Base-by-base conservation (phyloP, 2,888 invertebrate species). In the Spialia ferax region DNA sequence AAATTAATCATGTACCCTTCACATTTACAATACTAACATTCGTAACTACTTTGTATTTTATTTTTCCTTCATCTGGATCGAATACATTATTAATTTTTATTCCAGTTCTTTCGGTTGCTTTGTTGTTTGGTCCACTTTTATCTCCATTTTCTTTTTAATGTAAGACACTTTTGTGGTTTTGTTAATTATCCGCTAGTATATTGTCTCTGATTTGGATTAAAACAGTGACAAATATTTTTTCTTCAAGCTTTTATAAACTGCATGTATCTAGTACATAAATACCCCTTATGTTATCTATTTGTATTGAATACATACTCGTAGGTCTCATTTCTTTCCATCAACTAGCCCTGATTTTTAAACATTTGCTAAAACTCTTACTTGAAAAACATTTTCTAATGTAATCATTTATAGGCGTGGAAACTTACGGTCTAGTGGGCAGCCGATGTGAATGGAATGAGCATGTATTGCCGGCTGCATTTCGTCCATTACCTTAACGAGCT, bases 401-500 rank as follows among this genome's bases (percentile, higher is more conserved):
- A 42, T 42, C n/a, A 42, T 38, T 38, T n/a, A 38, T 38, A 38
- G 35, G 35, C 35, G 35, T 38, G 42, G 42, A 3, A 15, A 42
- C 6, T 15, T 42, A 42, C 42, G 42, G 42, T 42, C 42, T 42
- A 42, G 42, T 42, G 42, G 42, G 42, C 42, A 15, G 42, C 42
- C 42, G 5, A 13, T 38, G 42, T 42, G 42, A 45, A 45, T 45
- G 7, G 45, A 45, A 45, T 45, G 45, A 45, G 42, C 42, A 4
- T 38, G 42, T 42, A 45, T 8, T 45, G 45, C 45, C 45, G 7
- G 7, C 18, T 45, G 45, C 45, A 45, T 45, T 45, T 8, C 45
- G 45, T 45, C 45, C 45, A 45, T 45, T 45, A 45, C 45, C 18
- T 2, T 45, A 45, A 45, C 45, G 45, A 45, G 45, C 35, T 35